Conservation (phyloP, 2,888 invertebrate species). For the Amphipoea lucens region DNA sequence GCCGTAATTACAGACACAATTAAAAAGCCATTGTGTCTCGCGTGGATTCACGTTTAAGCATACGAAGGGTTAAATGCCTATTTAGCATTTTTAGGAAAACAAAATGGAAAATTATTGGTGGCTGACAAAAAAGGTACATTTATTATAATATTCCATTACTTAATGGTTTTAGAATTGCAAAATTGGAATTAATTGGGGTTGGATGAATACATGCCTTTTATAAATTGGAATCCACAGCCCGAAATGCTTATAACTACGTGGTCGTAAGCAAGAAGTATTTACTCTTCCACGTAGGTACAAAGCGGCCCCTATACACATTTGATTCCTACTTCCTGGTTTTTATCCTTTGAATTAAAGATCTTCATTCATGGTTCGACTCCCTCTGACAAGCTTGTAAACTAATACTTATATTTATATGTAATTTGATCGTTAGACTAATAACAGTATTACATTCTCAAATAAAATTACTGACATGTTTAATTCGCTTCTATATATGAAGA, state of each 20-base stretch:
- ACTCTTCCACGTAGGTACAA: conserved; percentile 40
- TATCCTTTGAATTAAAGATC: conserved; percentile 61
- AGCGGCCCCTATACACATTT: conserved; percentile 44
- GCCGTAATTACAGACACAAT: no score
- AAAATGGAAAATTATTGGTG: no score
- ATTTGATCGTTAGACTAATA: conserved; percentile 58
- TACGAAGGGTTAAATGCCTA: no score
- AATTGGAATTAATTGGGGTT: not conserved
- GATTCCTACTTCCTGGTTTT: conserved; percentile 60
- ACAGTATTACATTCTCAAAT: conserved; percentile 43
- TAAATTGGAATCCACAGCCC: not conserved
- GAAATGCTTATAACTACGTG: not conserved
- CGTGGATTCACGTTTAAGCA: no score
- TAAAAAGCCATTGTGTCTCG: no score
- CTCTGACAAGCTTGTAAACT: conserved; percentile 42
- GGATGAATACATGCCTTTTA: not conserved
- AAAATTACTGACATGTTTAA: conserved; percentile 49
- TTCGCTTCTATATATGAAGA: conserved; percentile 39
- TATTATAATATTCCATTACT: not conserved
- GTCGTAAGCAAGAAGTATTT: conserved; percentile 29
- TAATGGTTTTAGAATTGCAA: not conserved
- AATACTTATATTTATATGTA: conserved; percentile 58
- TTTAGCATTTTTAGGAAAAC: not conserved
- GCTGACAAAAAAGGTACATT: not conserved
- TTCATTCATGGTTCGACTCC: conserved; percentile 52